Conservation (phyloP, 2,888 invertebrate genomes). For the Calameuta pallipes region DNA sequence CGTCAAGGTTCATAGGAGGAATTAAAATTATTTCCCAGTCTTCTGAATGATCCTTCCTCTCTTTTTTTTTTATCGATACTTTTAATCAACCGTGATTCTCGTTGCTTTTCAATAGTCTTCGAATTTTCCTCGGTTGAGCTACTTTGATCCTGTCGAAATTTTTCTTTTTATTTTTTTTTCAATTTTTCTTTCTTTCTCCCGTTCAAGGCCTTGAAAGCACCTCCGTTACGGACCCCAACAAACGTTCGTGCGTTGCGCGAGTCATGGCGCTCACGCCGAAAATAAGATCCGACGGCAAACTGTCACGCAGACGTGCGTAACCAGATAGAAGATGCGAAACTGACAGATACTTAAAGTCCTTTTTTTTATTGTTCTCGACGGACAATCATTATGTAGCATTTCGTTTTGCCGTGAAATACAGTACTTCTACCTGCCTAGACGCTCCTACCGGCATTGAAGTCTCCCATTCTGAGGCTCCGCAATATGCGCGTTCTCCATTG, state of each 20-base stretch:
- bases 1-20: background rate
- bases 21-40: background rate
- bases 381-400: background rate
- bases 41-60: background rate
- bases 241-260: conserved; percentile 2
- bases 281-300: conserved; percentile 31
- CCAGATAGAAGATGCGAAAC: background rate
- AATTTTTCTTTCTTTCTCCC: conserved; percentile 18
- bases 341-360: background rate
- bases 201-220: conserved; percentile 1
- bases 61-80: background rate
- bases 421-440: conserved; percentile 32
- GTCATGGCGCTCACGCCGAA: conserved; percentile 13
- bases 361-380: background rate
- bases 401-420: background rate
- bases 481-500: background rate
- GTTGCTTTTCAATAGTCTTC: background rate
- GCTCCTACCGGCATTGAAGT: conserved; percentile 57
- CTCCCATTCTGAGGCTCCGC: conserved; percentile 35
- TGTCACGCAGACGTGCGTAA: conserved; percentile 16
- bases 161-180: conserved; percentile 1
- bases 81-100: background rate
- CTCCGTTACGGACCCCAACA: background rate
- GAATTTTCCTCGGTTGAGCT: background rate
- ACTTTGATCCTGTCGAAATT: conserved; percentile 7